These are phyloP conservation scores for Empidonax traillii DNA, from an alignment of 2,113 vertebrate species.

Conservation along the genomic window DNA sequence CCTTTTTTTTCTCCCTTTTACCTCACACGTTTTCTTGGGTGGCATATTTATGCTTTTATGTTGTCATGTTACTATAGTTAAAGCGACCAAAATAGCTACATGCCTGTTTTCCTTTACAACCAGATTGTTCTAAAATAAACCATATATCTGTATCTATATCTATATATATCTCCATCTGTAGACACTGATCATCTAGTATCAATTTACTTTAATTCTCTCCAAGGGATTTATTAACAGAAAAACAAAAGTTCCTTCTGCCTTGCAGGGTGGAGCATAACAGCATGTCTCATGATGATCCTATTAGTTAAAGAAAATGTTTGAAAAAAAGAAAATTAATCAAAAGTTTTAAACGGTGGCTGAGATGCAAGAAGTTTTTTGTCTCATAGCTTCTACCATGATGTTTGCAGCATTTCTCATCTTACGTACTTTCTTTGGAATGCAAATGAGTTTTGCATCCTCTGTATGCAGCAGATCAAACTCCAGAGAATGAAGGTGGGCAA, in stretches of 20 bases:
- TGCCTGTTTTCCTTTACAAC: not conserved
- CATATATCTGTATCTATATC: not conserved
- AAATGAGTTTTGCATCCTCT: not conserved
- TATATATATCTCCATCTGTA: not conserved
- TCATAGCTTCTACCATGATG: not conserved
- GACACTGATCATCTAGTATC: not conserved
- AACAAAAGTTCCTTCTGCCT: not conserved
- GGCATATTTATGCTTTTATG: not conserved
- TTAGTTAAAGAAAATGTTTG: not conserved
- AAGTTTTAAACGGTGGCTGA: not conserved
- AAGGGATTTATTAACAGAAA: not conserved
- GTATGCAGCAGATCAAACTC: not conserved
- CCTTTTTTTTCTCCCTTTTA: not conserved
- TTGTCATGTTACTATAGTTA: not conserved
- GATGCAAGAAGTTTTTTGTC: not conserved
- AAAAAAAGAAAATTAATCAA: not conserved
- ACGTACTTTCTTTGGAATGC: not conserved
- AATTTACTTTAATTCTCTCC: not conserved
- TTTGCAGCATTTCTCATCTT: not conserved
- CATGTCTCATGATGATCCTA: fast-evolving
- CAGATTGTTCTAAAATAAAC: not conserved
- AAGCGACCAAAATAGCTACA: not conserved
- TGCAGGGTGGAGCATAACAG: not conserved
- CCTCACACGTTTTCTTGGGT: not conserved
- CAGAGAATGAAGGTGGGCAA: not conserved